phyloP scores from a whole-genome alignment of 35 echinoderm and acorn worm genomes.

The Heliocidaris erythrogramma region DNA sequence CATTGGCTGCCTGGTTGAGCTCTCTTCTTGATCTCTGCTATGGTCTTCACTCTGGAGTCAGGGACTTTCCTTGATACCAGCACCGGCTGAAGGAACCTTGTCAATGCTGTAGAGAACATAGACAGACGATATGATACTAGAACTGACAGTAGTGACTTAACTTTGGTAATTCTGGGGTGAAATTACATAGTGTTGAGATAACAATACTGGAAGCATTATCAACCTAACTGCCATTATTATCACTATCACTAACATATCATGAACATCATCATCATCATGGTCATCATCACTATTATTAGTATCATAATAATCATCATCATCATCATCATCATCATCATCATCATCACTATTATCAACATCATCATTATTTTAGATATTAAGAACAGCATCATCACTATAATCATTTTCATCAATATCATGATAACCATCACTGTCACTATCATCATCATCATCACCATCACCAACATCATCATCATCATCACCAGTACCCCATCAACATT shows the following conservation, averaged over 20 bases:
- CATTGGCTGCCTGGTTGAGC: constrained; percentile 73
- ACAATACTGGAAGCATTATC: neutral
- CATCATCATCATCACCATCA: too few species aligned
- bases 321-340: neutral
- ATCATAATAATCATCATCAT: too few species aligned
- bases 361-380: too few species aligned
- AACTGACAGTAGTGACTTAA: neutral
- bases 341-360: too few species aligned
- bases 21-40: constrained; percentile 83
- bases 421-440: too few species aligned
- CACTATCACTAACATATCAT: too few species aligned
- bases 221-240: too few species aligned
- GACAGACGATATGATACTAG: neutral
- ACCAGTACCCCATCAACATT: too few species aligned
- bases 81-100: constrained; percentile 82
- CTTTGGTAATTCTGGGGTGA: neutral
- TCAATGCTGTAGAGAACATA: constrained; percentile 57
- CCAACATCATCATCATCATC: too few species aligned
- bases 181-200: neutral
- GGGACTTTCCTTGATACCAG: constrained; percentile 89
- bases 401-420: too few species aligned
- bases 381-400: too few species aligned
- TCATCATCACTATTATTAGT: neutral
- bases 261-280: neutral
- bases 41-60: constrained; percentile 84